phyloP scores from a whole-genome alignment of 2,113 vertebrate species.

The Pachyramphus minor region DNA sequence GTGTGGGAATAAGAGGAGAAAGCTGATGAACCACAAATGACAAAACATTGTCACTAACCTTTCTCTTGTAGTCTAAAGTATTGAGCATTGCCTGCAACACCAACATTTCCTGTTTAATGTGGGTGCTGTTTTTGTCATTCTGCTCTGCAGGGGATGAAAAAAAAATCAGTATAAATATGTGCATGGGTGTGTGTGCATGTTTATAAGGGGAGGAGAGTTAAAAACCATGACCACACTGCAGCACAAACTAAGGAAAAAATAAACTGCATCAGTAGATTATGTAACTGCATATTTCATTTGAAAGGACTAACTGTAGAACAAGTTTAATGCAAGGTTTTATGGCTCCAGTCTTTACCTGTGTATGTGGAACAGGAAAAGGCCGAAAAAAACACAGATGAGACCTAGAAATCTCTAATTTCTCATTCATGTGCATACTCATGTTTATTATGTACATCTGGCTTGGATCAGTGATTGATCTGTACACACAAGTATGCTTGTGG shows the following conservation, averaged over 20 bases:
- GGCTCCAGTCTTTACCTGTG: neutral
- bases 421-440: neutral
- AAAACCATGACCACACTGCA: neutral
- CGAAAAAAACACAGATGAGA: neutral
- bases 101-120: constrained; percentile 88
- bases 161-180: neutral
- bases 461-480: neutral
- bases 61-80: constrained; percentile 91
- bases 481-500: fast-evolving
- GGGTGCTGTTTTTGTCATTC: constrained; percentile 80
- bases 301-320: neutral
- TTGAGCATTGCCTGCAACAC: constrained; percentile 94
- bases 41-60: constrained; percentile 73
- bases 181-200: neutral
- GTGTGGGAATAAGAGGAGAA: neutral
- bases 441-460: neutral
- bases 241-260: neutral
- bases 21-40: neutral
- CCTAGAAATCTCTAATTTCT: neutral
- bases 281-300: neutral
- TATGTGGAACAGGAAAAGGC: neutral
- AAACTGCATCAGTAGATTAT: neutral
- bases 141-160: constrained; percentile 72
- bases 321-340: neutral
- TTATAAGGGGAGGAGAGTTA: neutral